phyloP scores from a whole-genome alignment of 2,113 vertebrate genomes.

The Pimephales promelas region DNA sequence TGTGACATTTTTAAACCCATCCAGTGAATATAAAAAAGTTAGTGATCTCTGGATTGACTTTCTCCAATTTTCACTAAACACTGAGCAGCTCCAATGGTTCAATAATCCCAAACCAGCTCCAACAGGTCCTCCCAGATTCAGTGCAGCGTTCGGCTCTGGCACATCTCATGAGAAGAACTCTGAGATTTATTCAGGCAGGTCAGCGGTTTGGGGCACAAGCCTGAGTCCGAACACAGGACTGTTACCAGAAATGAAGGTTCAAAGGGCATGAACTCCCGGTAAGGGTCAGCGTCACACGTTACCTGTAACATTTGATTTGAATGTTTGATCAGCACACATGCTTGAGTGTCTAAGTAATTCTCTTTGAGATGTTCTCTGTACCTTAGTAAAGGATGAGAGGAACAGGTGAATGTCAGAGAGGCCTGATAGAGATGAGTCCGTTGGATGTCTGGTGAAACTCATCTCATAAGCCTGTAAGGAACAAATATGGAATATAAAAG shows the following conservation, averaged over 20 bases:
- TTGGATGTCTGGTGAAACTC: conserved; percentile 59
- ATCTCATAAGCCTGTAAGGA: conserved; percentile 70
- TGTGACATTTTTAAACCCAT: background rate
- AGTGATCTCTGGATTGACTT: conserved; percentile 14
- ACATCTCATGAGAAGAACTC: conserved; percentile 36
- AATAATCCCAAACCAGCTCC: conserved; percentile 1
- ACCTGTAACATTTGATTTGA: conserved; percentile 60
- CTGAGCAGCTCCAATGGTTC: conserved; percentile 13
- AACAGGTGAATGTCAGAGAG: conserved; percentile 70
- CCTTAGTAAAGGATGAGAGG: conserved; percentile 74
- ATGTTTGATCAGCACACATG: background rate
- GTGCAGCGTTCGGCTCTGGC: background rate
- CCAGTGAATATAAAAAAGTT: background rate
- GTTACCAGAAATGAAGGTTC: conserved; percentile 74
- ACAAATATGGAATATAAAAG: background rate
- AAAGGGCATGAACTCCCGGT: conserved; percentile 69
- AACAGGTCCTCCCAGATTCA: background rate
- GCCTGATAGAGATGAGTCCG: conserved; percentile 71
- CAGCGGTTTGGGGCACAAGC: conserved; percentile 65
- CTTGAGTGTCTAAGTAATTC: background rate
- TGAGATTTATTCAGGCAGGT: conserved; percentile 64
- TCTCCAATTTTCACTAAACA: conserved; percentile 4
- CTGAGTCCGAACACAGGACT: conserved; percentile 67
- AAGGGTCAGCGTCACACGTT: conserved; percentile 69
- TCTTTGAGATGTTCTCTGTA: conserved; percentile 48